Evolutionary conservation across 2,113 vertebrate species (phyloP), one percentile per base, ranked within the genome.

Genomic region (Urocolius indicus): DNA sequence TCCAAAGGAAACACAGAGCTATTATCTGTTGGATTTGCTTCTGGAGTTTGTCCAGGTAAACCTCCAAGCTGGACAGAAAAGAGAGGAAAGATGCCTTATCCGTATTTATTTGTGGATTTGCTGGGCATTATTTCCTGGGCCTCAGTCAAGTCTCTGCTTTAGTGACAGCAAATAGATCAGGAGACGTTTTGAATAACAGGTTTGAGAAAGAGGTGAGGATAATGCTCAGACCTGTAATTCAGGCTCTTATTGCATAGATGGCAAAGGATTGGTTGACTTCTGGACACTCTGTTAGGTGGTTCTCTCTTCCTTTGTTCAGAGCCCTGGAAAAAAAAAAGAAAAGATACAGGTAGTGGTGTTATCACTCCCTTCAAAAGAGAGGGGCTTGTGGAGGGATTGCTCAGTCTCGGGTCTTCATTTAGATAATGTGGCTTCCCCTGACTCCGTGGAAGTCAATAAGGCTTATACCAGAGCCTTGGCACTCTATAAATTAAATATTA

Each of bases 401-500:
- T 49, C 20, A 3, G 67, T 94, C 93, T 79, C 83, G 24, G 62
- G 52, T 72, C 93, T 90, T 75, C 81, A 26, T 95, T 90, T 93
- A 63, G 78, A 52, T 75, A 48, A 38, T 51, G 62, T 29, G 76
- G 2, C 46, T 90, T 93, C 57, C 62, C 83, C 71, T 38, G 65
- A 30, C 66, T 88, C 66, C 5, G 0, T 58, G 89, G 66, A 77
- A 87, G 79, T 87, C 78, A 74, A 27, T 84, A 45, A 92, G 76
- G 72, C 84, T 46, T 84, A 52, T 66, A 32, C 29, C 38, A 57
- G 73, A 87, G 85, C 58, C 63, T 24, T 80, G 68, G 87, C 84
- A 71, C 87, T 94, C 74, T 92, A 81, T 88, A 87, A 94, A 93
- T 95, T 85, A 96, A 96, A 95, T 93, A 92, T 89, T 59, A 94